These are phyloP conservation scores for Jacana jacana DNA, from an alignment of 2,113 vertebrate species.

Conservation along the genomic window DNA sequence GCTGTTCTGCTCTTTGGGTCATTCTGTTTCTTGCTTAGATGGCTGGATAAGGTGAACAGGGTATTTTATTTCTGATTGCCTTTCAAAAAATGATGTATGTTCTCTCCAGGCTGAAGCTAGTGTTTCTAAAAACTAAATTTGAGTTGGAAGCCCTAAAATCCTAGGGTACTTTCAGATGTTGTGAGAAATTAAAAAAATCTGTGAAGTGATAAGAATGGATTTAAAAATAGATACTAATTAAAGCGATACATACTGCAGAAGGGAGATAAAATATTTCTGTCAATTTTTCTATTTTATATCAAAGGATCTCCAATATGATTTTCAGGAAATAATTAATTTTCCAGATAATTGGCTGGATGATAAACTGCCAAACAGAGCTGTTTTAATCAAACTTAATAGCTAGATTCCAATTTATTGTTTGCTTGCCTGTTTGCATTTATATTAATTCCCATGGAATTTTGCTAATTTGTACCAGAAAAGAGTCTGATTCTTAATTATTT, in stretches of 20 bases:
- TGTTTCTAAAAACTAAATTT: neutral
- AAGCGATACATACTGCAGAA: neutral
- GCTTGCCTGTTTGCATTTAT: neutral
- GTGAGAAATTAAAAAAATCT: neutral
- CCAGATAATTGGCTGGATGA: neutral
- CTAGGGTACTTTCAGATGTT: neutral
- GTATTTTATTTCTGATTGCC: neutral
- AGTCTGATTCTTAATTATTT: neutral
- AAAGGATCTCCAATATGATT: neutral
- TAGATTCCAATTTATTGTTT: neutral
- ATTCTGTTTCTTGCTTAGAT: neutral
- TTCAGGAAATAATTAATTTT: slow-evolving; percentile 18
- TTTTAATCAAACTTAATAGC: neutral
- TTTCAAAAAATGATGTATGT: neutral
- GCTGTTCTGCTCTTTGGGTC: neutral
- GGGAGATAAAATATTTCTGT: neutral
- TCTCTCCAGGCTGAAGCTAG: neutral
- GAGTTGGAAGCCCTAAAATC: neutral
- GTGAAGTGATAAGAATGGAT: neutral
- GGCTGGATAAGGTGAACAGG: neutral
- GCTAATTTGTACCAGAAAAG: neutral
- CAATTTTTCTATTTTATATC: neutral
- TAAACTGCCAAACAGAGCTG: neutral
- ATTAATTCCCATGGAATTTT: neutral
- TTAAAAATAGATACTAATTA: neutral